Percentiles rank a stretch among this genome's conserved stretches.
Conservation (phyloP, 1,140 invertebrate genomes). For the Nylanderia fulva region DNA sequence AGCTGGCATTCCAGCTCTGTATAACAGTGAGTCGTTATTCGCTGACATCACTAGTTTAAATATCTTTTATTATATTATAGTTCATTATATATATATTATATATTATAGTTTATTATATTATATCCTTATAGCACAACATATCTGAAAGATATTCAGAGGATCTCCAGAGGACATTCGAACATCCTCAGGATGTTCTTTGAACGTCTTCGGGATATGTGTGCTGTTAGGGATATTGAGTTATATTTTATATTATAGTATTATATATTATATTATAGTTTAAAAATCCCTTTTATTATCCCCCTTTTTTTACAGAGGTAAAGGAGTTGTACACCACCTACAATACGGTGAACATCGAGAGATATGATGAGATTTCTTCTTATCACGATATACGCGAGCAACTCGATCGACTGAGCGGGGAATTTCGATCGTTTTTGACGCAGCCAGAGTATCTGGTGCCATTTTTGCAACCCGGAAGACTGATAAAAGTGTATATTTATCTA, state of each 20-base stretch:
- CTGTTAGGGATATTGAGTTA: too few species aligned
- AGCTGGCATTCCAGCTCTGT: conserved; percentile 95
- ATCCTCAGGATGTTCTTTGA: too few species aligned
- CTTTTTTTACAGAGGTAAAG: conserved; percentile 89
- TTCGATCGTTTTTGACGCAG: conserved; percentile 92
- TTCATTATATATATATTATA: too few species aligned
- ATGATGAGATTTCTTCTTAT: conserved; percentile 93
- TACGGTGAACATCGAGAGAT: conserved; percentile 89
- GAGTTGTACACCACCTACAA: conserved; percentile 89
- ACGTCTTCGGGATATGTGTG: too few species aligned
- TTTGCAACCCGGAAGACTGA: conserved; percentile 96
- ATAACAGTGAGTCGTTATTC: conserved; percentile 89
- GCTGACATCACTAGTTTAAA: neutral
- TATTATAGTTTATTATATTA: too few species aligned
- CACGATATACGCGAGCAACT: conserved; percentile 94
- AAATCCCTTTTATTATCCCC: too few species aligned
- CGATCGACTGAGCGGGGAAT: conserved; percentile 90
- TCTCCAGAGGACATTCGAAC: too few species aligned
- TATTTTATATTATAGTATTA: too few species aligned
- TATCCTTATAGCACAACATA: too few species aligned
- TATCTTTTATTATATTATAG: too few species aligned
- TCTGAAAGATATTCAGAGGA: too few species aligned
- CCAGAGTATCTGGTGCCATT: conserved; percentile 97
- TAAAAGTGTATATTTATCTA: conserved; percentile 89
- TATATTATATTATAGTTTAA: too few species aligned